Base-by-base conservation (phyloP, 2,797 vertebrate genomes). In the Synaphobranchus kaupii region DNA sequence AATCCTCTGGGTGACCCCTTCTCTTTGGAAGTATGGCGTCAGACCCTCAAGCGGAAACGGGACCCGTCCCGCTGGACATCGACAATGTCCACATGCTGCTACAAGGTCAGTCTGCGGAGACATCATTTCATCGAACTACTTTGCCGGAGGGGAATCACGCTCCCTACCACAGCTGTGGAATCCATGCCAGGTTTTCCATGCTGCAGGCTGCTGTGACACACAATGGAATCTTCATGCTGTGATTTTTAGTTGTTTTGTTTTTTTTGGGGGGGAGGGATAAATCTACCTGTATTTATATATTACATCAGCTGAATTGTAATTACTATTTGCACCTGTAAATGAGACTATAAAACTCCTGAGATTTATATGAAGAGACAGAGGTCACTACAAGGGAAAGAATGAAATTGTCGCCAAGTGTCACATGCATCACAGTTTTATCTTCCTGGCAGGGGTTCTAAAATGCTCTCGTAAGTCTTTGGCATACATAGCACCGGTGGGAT, bases 61-160 rank as follows among this genome's bases (percentile, higher is more conserved):
- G 95, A n/a, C 94, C 92, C 89, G 90, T 94, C 91, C 96, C 97
- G 87, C 94, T 95, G 56, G 97, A 97, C 95, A 98, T 98, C 13
- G 97, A 99, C 84, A 95, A 98, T 84, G 95, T 97, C 86, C 96
- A 96, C 71, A 94, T 98, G 28, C 97, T 96, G 0, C 93, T 98
- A 89, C 97, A 97, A 95, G 97, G 97, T 98, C 92, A 94, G 93
- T 92, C 39, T 48, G 31, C 25, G 47, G 44, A 25, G 44, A 6
- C 20, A 0, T 76, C 3, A 76, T 81, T 81, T 81, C 20, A 20
- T 5, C 17, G 47, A 6, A 1, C 50, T 1, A 34, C 10, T 9
- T 84, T 66, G 28, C 12, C 22, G 28, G 6, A 15, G 47, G 34
- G 25, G 34, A 44, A 47, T 44, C 20, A 39, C 10, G 28, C 39